These are phyloP conservation scores for Caenorhabditis doughertyi DNA, from an alignment of 2,888 invertebrate species.

Conservation along the genomic window DNA sequence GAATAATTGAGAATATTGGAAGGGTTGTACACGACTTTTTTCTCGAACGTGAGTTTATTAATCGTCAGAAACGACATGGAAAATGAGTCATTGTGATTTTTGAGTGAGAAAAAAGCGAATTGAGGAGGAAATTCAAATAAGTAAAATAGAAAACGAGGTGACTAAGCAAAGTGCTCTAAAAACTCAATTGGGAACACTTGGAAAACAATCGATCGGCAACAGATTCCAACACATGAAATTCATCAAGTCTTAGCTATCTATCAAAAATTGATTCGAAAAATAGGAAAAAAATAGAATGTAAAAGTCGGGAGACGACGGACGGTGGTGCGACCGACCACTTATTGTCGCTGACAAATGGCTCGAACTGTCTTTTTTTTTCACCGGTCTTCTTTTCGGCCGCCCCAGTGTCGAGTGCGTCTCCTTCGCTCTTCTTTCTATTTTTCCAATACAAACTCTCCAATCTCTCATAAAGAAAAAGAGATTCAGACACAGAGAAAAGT, in stretches of 20 bases:
- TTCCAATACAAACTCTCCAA: conserved; percentile 27
- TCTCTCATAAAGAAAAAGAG: conserved; percentile 39
- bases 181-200: background rate
- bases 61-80: background rate
- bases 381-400: conserved; percentile 49
- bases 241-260: background rate
- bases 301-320: conserved; percentile 30
- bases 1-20: conserved; percentile 7
- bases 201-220: background rate
- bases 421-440: conserved; percentile 31
- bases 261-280: conserved; percentile 40
- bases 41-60: no score
- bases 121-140: background rate
- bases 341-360: conserved; percentile 63
- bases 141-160: background rate
- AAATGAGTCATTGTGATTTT: conserved; percentile 16
- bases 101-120: conserved; percentile 1
- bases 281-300: conserved; percentile 2
- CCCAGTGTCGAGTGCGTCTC: conserved; percentile 48
- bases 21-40: conserved; percentile 7
- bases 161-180: background rate
- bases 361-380: conserved; percentile 60
- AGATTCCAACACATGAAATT: no score
- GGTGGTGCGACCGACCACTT: conserved; percentile 55
- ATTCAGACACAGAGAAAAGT: conserved; percentile 36